Evolutionary conservation across 2,888 invertebrate genomes (phyloP), one percentile per base, ranked within the genome.

Genomic region (Cryptus armator): DNA sequence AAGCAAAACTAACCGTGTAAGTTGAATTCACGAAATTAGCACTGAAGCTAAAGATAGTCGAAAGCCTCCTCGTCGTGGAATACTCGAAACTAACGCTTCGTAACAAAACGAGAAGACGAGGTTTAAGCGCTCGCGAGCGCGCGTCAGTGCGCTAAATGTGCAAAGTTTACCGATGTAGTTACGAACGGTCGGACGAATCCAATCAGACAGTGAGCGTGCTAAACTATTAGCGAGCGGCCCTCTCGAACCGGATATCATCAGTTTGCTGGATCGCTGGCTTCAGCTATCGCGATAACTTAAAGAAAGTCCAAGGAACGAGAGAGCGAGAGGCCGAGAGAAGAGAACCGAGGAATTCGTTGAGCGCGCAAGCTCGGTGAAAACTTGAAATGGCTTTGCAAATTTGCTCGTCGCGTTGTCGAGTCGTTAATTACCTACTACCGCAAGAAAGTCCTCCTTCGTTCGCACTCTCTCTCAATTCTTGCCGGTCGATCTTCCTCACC

Each of bases 361-460:
- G 44, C 64, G 64, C 37, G 64, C 37, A 64, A 62, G 51, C 88
- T 88, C 86, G 86, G 87, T 90, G 89, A 88, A 76, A 92, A 91
- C 92, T 92, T 92, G 91, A 93, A 93, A 92, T 93, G 91, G 93
- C 91, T 93, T 91, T 90, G 92, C 91, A 93, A 93, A 93, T 93
- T 93, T 93, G 87, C 92, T 89, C 90, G 87, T 87, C 88, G 89
- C 89, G 83, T 90, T 90, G 90, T 88, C 88, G 86, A 87, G 82
- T 84, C 89, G 88, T 90, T 93, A 93, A 93, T 93, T 92, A 92
- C 90, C 88, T 85, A 77, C 70, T 44, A 64, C 53, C 51, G 24
- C 56, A 37, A 74, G 59, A 67, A 77, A 14, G 71, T 46, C 32
- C 56, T 44, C 10, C 48, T 19, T 77, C 46, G 56, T 66, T 74